phyloP scores from a whole-genome alignment of 2,888 invertebrate species.

The Amphipyra berbera region DNA sequence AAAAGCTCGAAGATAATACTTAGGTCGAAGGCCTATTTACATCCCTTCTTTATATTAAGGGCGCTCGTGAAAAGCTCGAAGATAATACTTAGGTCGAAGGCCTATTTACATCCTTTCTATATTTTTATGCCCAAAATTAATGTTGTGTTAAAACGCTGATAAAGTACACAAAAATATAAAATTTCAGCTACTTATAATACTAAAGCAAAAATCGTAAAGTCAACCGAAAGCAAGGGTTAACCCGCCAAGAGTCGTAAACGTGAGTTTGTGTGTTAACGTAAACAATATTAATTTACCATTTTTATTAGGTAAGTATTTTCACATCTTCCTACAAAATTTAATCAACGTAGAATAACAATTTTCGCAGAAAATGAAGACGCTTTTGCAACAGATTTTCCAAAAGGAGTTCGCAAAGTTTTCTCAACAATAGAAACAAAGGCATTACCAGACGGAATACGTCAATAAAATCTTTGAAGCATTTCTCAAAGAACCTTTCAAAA shows the following conservation, averaged over 20 bases:
- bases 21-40: too few species aligned
- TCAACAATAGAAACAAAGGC: conserved; percentile 59
- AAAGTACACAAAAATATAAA: neutral
- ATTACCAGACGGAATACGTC: conserved; percentile 66
- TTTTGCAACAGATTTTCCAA: conserved; percentile 34
- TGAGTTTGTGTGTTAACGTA: conserved; percentile 37
- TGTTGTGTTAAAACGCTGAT: neutral
- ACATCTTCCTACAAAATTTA: conserved; percentile 26
- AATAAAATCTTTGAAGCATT: conserved; percentile 75
- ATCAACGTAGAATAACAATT: conserved; percentile 36
- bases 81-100: too few species aligned
- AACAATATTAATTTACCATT: conserved; percentile 47
- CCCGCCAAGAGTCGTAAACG: conserved; percentile 43
- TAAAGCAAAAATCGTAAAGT: conserved; percentile 40
- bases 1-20: too few species aligned
- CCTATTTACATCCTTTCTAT: too few species aligned
- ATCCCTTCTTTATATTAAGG: too few species aligned
- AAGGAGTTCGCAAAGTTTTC: conserved; percentile 52
- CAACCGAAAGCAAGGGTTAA: conserved; percentile 43
- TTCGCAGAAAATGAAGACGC: conserved; percentile 36
- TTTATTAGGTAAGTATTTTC: conserved; percentile 40
- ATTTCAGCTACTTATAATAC: conserved; percentile 28
- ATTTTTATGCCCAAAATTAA: too few species aligned
- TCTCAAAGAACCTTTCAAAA: conserved; percentile 77
- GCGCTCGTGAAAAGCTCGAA: too few species aligned